Evolutionary conservation across 2,888 invertebrate species (phyloP), one percentile per base, ranked within the genome.

Genomic region (Nymphalis polychloros): DNA sequence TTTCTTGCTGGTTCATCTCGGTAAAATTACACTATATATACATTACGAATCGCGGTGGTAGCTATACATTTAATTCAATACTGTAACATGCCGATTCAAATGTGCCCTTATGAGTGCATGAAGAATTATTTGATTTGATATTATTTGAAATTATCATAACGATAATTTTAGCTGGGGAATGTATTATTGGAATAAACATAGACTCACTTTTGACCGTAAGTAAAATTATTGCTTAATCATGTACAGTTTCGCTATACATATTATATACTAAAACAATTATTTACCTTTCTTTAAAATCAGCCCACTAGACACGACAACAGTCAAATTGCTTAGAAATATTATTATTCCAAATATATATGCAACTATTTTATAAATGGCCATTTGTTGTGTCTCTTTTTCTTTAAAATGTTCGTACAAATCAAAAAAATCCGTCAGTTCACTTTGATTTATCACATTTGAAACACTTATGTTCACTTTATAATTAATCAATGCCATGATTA

Each of bases 251-350:
- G 41, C 13, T 41, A 13, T 13, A 41, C 41, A 41, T 4, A 41
- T 41, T 41, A 10, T 41, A 41, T 4, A 16, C 19, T n/a, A 31
- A 48, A 53, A 23, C 48, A 8, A 31, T 8, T 8, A 67, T 67
- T 52, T 87, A 95, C 95, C 94, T 91, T 93, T 94, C 80, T 89
- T 94, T 35, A 95, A 84, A 75, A 95, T 93, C 3, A 95, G 84
- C 64, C 94, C 95, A 81, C 95, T 95, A n/a, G 95, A 95, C 66
- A 95, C 84, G 17, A 95, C 94, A n/a, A 95, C 94, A 8, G 93
- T 89, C 46, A 94, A 81, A 83, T 95, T 95, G 68, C 94, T 87
- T 31, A 94, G 73, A 63, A 94, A 93, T 55, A 94, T 94, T 19
- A 94, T 76, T 2, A 86, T 82, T 8, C 94, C 94, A 59, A 95